phyloP scores from a whole-genome alignment of 64 coral and sea anemone genomes.

The Pachyseris speciosa region DNA sequence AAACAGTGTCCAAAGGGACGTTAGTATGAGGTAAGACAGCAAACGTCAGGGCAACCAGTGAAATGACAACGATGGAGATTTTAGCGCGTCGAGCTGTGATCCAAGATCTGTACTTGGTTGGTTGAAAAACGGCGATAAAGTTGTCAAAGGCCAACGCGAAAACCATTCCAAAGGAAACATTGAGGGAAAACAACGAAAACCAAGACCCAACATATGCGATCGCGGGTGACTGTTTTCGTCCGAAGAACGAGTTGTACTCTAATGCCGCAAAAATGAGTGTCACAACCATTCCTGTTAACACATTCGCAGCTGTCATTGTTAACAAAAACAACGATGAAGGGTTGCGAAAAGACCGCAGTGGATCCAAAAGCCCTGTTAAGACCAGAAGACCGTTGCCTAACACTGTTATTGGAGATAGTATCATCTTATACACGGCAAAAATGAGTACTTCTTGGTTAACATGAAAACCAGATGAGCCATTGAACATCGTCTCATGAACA shows the following conservation, averaged over 20 bases:
- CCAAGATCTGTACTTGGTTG: slow-evolving; percentile 4
- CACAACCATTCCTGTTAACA: background rate
- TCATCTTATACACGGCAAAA: slow-evolving; percentile 9
- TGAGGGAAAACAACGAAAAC: background rate
- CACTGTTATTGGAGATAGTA: background rate
- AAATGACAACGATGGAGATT: background rate
- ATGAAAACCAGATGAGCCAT: background rate
- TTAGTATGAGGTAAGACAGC: background rate
- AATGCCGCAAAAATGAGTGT: background rate
- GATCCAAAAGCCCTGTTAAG: background rate
- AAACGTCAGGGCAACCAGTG: background rate
- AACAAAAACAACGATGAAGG: slow-evolving; percentile 4
- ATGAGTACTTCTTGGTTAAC: background rate
- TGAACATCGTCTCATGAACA: background rate
- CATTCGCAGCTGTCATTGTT: background rate
- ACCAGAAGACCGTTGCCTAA: slow-evolving; percentile 10
- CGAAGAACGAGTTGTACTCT: slow-evolving; percentile 1
- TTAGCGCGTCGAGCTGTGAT: background rate
- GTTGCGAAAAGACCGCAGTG: background rate
- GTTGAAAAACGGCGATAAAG: slow-evolving; percentile 14
- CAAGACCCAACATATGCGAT: slow-evolving; percentile 7
- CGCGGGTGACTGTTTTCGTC: background rate
- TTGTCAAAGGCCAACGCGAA: slow-evolving; percentile 10
- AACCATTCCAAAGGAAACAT: slow-evolving; percentile 37
- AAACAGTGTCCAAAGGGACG: background rate